Conservation (phyloP, 1,140 invertebrate genomes). For the Harpegnathos saltator region DNA sequence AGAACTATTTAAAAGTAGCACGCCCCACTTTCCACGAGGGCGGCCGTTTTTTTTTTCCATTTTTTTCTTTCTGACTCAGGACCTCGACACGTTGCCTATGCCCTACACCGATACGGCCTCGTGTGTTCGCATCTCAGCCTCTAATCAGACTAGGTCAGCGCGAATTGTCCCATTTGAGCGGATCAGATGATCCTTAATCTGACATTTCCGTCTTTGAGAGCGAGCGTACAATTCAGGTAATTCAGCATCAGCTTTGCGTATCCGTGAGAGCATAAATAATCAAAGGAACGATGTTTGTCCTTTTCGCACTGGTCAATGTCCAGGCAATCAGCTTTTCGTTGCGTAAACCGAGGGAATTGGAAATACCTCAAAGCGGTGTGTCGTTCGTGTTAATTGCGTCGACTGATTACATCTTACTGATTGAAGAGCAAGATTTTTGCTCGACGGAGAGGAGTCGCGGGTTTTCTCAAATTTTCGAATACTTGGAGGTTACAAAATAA, state of each 20-base stretch:
- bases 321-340: too few species aligned
- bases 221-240: slow-evolving; percentile 1
- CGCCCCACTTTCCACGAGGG: slow-evolving; percentile 51
- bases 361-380: too few species aligned
- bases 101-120: not conserved
- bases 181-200: not conserved
- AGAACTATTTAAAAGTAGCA: slow-evolving; percentile 75
- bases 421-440: too few species aligned
- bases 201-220: slow-evolving; percentile 11
- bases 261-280: not conserved
- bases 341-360: too few species aligned
- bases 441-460: too few species aligned
- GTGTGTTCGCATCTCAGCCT: not conserved
- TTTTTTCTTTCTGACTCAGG: slow-evolving; percentile 18
- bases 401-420: too few species aligned
- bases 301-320: not conserved
- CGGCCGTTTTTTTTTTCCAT: slow-evolving; percentile 40
- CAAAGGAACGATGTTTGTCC: not conserved
- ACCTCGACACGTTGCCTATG: slow-evolving; percentile 20
- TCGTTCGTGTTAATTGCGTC: too few species aligned
- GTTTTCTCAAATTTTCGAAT: too few species aligned
- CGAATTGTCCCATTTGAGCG: not conserved
- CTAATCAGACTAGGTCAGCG: not conserved
- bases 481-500: too few species aligned
- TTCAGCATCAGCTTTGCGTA: not conserved